Evolutionary conservation across 2,113 vertebrate genomes (phyloP).

Genomic region (Blennius ocellaris): DNA sequence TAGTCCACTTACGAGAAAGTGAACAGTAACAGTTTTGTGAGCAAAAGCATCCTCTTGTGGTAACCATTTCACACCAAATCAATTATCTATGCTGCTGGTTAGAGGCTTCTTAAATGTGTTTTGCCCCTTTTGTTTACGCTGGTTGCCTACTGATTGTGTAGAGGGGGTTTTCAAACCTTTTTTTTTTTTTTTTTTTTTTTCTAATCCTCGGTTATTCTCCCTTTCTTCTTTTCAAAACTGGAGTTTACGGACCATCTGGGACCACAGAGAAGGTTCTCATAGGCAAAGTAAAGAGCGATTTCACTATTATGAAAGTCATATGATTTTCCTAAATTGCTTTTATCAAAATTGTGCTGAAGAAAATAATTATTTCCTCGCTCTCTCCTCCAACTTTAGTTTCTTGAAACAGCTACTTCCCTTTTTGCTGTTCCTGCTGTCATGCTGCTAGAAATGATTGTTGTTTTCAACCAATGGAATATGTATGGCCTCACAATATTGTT

Average conservation of each 20-base stretch:
- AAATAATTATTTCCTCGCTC: slow-evolving; percentile 19
- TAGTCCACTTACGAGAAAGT: slow-evolving; percentile 50
- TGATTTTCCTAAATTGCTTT: slow-evolving; percentile 26
- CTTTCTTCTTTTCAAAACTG: slow-evolving; percentile 80
- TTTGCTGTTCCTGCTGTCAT: slow-evolving; percentile 67
- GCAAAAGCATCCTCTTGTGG: slow-evolving; percentile 46
- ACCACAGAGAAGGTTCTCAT: slow-evolving; percentile 70
- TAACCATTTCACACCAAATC: slow-evolving; percentile 77
- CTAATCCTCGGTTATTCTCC: slow-evolving; percentile 81
- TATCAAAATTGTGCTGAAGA: slow-evolving; percentile 1
- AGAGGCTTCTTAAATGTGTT: slow-evolving; percentile 71
- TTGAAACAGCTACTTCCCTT: slow-evolving; percentile 52
- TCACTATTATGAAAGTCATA: slow-evolving; percentile 61
- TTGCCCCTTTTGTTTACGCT: slow-evolving; percentile 62
- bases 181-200: slow-evolving; percentile 57
- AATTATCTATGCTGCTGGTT: slow-evolving; percentile 78
- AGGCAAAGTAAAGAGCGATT: slow-evolving; percentile 52
- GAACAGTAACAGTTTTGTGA: slow-evolving; percentile 58
- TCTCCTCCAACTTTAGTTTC: slow-evolving; percentile 23
- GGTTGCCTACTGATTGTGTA: slow-evolving; percentile 64
- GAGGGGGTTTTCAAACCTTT: slow-evolving; percentile 54
- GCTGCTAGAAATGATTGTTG: slow-evolving; percentile 76
- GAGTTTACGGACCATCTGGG: slow-evolving; percentile 75
- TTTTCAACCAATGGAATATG: slow-evolving; percentile 84
- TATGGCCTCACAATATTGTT: slow-evolving; percentile 81